Conservation (phyloP, 2,888 invertebrate genomes). For the Nysson spinosus region DNA sequence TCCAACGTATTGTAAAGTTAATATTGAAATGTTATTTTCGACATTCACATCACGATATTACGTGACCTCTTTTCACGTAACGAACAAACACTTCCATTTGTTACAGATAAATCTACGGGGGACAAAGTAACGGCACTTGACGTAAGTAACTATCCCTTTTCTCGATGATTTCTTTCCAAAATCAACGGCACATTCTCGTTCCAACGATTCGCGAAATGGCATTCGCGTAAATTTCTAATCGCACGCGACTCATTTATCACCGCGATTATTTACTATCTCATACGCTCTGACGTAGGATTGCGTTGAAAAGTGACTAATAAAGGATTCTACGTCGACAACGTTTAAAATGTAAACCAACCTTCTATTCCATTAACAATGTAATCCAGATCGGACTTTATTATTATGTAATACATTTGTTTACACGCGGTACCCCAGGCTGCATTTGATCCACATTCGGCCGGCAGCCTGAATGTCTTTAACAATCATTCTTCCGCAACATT, state of each 20-base stretch:
- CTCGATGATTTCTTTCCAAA: background rate
- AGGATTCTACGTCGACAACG: background rate
- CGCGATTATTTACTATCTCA: too few relatives aligned
- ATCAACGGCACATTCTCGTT: too few relatives aligned
- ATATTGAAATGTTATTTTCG: too few relatives aligned
- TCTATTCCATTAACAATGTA: background rate
- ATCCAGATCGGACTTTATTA: background rate
- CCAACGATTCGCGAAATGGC: too few relatives aligned
- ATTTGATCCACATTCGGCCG: too few relatives aligned
- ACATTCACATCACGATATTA: slow-evolving; percentile 23
- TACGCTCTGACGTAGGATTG: too few relatives aligned
- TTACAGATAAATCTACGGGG: slow-evolving; percentile 81
- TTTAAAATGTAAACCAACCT: background rate
- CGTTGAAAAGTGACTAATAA: too few relatives aligned
- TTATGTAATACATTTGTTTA: slow-evolving; percentile 5
- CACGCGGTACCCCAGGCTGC: background rate
- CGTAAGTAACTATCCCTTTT: slow-evolving; percentile 78
- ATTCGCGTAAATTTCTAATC: too few relatives aligned
- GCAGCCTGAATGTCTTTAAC: too few relatives aligned
- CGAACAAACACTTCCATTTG: slow-evolving; percentile 36
- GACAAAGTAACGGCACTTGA: slow-evolving; percentile 82
- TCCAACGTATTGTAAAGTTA: too few relatives aligned
- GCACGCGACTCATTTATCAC: too few relatives aligned
- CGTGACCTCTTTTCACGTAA: slow-evolving; percentile 33
- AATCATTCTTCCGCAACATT: too few relatives aligned